Evolutionary conservation across 2,888 invertebrate species (phyloP), one percentile per base, ranked within the genome.

Genomic region (Amphipoea lucens): DNA sequence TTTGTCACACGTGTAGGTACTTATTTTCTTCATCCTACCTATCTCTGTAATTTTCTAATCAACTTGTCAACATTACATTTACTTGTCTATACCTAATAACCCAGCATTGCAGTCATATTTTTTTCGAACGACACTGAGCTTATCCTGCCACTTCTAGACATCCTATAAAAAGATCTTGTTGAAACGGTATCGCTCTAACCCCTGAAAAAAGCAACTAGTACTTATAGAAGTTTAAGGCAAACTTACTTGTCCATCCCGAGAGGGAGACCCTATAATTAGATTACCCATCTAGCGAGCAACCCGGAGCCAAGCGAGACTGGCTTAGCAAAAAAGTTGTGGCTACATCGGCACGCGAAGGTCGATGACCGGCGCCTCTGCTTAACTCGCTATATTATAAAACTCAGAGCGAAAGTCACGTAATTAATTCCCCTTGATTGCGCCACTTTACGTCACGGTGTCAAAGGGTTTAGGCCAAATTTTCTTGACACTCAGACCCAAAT

Each of bases 221-320:
- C 29, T 29, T 29, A 87, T 90, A 79, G 87, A 89, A 90, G 91
- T 92, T 92, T 91, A 93, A 92, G 91, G 90, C 92, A 82, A 92
- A 91, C 83, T 76, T 88, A 91, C 91, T 90, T 89, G 91, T 91
- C 91, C 93, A 92, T 92, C 91, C 92, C 84, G 89, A 92, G 91
- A 92, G 90, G 87, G 90, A 91, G 90, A 88, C 92, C 94, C 95
- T 96, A 96, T 96, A 95, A 95, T 95, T 96, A 96, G 95, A 96
- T 95, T 93, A 90, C 90, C 93, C 92, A 94, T 95, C 94, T 94
- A 94, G 94, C 92, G 90, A 92, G 93, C 92, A 91, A 90, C 91
- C 91, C 90, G 91, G 90, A 92, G 93, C 92, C 92, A 88, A 92
- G 88, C 91, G 90, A 91, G 92, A 94, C 94, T 92, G 91, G 95